Evolutionary conservation across 2,113 vertebrate genomes (phyloP).

Genomic region (Nothobranchius kuhntae): DNA sequence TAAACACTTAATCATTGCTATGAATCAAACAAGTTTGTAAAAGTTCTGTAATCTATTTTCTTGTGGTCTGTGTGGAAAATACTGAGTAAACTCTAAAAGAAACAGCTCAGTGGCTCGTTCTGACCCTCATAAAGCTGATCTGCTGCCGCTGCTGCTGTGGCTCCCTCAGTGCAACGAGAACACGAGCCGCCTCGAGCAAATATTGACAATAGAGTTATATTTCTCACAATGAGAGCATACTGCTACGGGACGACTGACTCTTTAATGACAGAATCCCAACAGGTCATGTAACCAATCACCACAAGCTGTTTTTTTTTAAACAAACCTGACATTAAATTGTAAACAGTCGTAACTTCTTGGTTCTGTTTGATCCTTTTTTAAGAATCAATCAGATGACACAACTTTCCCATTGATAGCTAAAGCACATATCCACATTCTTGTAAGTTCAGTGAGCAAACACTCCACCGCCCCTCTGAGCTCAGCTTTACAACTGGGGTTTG

Average conservation of each 20-base stretch:
- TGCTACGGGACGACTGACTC: conserved; percentile 2
- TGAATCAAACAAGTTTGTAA: conserved; percentile 1
- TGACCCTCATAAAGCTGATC: background rate
- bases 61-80: background rate
- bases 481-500: conserved; percentile 12
- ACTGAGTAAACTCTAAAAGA: conserved; percentile 7
- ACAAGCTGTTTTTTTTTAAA: background rate
- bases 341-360: background rate
- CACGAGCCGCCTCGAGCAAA: conserved; percentile 44
- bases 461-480: conserved; percentile 9
- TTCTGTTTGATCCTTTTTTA: background rate
- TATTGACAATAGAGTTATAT: conserved; percentile 55
- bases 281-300: background rate
- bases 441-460: conserved; percentile 21
- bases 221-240: conserved; percentile 57
- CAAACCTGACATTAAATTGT: conserved; percentile 13
- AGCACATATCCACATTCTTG: background rate
- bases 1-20: background rate
- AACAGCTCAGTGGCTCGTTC: background rate
- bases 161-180: conserved; percentile 14
- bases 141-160: background rate
- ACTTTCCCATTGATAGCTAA: conserved; percentile 5
- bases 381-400: background rate
- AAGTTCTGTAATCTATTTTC: background rate
- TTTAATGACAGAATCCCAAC: conserved; percentile 5